Conservation (phyloP, 53 echinoderm and acorn worm genomes). For the Echinarachnius parma region DNA sequence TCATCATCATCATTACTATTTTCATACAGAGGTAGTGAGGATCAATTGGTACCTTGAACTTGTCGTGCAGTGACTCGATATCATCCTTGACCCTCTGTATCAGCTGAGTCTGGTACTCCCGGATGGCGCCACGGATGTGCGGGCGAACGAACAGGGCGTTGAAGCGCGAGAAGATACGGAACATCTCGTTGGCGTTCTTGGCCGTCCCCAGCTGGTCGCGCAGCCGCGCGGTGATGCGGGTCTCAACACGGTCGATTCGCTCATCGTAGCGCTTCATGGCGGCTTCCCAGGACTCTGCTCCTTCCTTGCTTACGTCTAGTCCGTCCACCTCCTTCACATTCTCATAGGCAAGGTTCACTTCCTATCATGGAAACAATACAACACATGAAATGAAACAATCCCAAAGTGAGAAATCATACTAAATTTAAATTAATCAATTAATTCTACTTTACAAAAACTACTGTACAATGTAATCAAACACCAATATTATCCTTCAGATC, state of each 20-base stretch:
- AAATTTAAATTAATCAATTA: too few species aligned
- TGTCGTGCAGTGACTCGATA: conserved; percentile 97
- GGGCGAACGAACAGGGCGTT: conserved; percentile 98
- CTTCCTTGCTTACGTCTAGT: conserved; percentile 94
- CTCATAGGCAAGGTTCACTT: conserved; percentile 97
- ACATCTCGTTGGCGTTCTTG: conserved; percentile 99
- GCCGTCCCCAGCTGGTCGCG: conserved; percentile 98
- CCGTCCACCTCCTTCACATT: conserved; percentile 99
- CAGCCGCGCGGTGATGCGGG: conserved; percentile 97
- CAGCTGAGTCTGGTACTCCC: conserved; percentile 97
- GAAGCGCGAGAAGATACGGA: conserved; percentile 99
- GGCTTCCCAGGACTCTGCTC: conserved; percentile 94
- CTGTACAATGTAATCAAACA: too few species aligned
- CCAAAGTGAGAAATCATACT: too few species aligned
- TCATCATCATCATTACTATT: too few species aligned
- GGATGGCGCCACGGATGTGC: conserved; percentile 96
- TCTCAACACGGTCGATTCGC: conserved; percentile 95
- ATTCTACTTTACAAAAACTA: too few species aligned
- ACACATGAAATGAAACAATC: too few species aligned
- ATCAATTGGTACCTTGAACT: conserved; percentile 99
- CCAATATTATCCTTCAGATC: too few species aligned
- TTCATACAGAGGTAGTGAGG: too few species aligned
- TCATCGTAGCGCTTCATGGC: conserved; percentile 99
- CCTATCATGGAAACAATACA: too few species aligned
- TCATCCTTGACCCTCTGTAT: conserved; percentile 98